These are phyloP conservation scores for Opisthograptis luteolata DNA, from an alignment of 2,888 invertebrate species.

Conservation along the genomic window DNA sequence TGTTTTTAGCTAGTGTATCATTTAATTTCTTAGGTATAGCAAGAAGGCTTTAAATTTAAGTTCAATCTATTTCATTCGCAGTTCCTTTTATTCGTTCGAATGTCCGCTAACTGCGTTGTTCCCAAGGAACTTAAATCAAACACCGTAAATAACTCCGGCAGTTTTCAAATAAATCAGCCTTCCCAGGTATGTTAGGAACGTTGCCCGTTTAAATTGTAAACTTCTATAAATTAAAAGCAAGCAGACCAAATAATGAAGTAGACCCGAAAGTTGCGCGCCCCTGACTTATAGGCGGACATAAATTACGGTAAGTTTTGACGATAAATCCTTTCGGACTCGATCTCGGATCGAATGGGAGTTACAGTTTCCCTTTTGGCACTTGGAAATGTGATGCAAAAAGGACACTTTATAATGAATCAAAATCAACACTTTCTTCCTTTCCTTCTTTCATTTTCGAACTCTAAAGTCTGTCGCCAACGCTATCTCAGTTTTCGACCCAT, in stretches of 20 bases:
- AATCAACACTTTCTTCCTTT: too few relatives aligned
- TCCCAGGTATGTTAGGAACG: conserved; percentile 33
- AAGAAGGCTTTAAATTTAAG: too few relatives aligned
- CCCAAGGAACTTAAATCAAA: conserved; percentile 22
- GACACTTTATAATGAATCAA: too few relatives aligned
- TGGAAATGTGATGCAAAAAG: conserved; percentile 3
- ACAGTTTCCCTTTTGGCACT: conserved; percentile 18
- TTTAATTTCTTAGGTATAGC: too few relatives aligned
- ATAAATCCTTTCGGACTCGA: conserved; percentile 60
- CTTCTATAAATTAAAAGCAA: conserved; percentile 77
- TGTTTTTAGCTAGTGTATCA: too few relatives aligned
- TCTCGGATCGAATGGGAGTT: conserved; percentile 18
- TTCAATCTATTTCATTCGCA: too few relatives aligned
- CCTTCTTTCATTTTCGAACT: too few relatives aligned
- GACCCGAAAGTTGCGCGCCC: conserved; percentile 63
- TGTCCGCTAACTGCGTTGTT: conserved; percentile 2
- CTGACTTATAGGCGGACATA: conserved; percentile 77
- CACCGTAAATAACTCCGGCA: conserved; percentile 24
- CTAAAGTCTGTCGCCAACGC: too few relatives aligned
- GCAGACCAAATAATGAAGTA: conserved; percentile 76
- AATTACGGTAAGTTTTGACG: conserved; percentile 75
- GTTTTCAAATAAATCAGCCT: conserved; percentile 34
- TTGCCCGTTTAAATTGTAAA: conserved; percentile 58
- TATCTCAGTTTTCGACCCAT: too few relatives aligned
- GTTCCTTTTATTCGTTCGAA: background rate